Evolutionary conservation across 30 jellyfish, hydroid and myxozoan genomes (phyloP), one percentile per base, ranked within the genome.

Genomic region (Hydractinia symbiolongicarpus): DNA sequence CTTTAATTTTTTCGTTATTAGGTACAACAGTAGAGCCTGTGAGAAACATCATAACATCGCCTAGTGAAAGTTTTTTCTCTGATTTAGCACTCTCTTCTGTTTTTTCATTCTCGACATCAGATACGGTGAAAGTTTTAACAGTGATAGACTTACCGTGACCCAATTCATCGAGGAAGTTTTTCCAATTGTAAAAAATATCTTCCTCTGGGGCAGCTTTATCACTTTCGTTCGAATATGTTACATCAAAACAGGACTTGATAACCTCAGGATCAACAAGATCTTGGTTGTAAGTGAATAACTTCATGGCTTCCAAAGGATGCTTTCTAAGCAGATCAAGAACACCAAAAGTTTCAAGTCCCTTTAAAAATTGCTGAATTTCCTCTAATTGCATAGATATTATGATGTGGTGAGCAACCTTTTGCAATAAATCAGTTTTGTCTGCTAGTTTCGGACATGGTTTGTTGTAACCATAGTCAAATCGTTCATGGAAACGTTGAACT

Each of bases 11-110:
- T 56, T 61, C 52, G 5, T 69, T 55, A 6, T 16, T 40, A 51
- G 89, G 89, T 17, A 55, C 74, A 40, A 52, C 54, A 8, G 49
- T 54, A 78, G 76, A 20, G 61, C 89, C 89, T 7, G 89, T 81
- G 55, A 81, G 55, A 66, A 81, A 81, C 40, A 69, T 84, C 9
- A 81, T 76, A 8, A 81, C 89, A 81, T 60, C 89, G 30, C 53
- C 53, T 55, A 55, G 16, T 14, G 54, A 15, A 11, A 81, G 50
- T 21, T 21, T 81, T 5, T 53, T 8, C n/a, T n/a, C n/a, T n/a
- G n/a, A n/a, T n/a, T n/a, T n/a, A n/a, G n/a, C n/a, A n/a, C n/a
- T n/a, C n/a, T n/a, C n/a, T n/a, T n/a, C n/a, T n/a, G n/a, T n/a
- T n/a, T n/a, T n/a, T n/a, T n/a, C n/a, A 30, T 44, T 5, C 54